Percentiles rank a stretch among this genome's conserved stretches.
Evolutionary conservation across 2,888 invertebrate species (phyloP).

Genomic region (Diplolepis rosae): DNA sequence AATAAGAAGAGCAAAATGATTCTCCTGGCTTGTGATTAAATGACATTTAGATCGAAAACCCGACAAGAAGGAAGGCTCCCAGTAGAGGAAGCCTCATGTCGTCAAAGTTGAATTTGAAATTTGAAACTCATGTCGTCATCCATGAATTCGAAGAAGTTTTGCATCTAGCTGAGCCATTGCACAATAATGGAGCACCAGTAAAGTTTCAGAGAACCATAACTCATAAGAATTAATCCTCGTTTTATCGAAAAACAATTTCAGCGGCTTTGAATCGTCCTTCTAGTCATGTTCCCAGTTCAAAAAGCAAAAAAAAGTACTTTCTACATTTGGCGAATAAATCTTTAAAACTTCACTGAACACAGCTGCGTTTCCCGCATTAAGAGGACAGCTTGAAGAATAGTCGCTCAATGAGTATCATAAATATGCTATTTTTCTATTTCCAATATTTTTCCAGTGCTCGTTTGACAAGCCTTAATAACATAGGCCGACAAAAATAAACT

Average conservation of each 20-base stretch:
- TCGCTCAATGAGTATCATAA: neutral
- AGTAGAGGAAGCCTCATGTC: conserved; percentile 1
- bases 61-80: neutral
- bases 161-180: neutral
- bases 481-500: no score
- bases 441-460: neutral
- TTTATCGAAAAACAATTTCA: conserved; percentile 28
- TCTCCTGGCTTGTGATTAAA: neutral
- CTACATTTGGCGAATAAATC: conserved; percentile 5
- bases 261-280: conserved; percentile 8
- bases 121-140: conserved; percentile 3
- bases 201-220: conserved; percentile 16
- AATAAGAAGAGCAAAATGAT: neutral
- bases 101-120: conserved; percentile 22
- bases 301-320: neutral
- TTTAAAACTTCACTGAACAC: neutral
- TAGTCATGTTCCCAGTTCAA: neutral
- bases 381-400: neutral
- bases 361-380: neutral
- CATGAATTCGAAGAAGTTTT: conserved; percentile 3
- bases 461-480: no score
- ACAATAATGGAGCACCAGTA: conserved; percentile 7
- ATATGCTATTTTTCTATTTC: neutral
- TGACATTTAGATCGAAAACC: neutral
- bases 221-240: conserved; percentile 24